phyloP scores from a whole-genome alignment of 2,113 vertebrate species.

The Piliocolobus tephrosceles region DNA sequence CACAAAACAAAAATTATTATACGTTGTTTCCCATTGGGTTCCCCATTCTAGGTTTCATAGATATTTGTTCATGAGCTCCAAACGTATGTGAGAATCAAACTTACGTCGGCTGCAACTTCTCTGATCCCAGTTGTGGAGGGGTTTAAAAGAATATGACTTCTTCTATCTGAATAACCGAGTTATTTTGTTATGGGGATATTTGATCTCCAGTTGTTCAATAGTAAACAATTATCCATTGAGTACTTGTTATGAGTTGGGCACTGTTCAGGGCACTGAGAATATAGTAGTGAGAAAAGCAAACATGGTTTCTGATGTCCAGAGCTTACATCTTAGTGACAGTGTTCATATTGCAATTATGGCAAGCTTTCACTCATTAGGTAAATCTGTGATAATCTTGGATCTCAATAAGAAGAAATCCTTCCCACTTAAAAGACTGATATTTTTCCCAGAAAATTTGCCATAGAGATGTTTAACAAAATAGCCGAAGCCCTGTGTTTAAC shows the following conservation, averaged over 20 bases:
- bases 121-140: neutral
- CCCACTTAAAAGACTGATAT: neutral
- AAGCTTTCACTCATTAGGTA: neutral
- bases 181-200: neutral
- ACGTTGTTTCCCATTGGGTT: neutral
- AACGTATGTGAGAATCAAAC: neutral
- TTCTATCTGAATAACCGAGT: neutral
- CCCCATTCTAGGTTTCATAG: neutral
- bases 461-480: neutral
- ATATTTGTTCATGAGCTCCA: neutral
- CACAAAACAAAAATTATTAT: neutral
- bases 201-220: neutral
- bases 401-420: neutral
- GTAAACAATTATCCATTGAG: neutral
- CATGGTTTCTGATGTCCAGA: neutral
- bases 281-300: neutral
- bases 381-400: neutral
- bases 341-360: neutral
- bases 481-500: neutral
- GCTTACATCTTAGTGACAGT: neutral
- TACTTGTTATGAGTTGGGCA: neutral
- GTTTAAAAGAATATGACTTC: neutral
- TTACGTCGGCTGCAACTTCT: neutral
- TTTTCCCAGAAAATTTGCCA: slow-evolving; percentile 8
- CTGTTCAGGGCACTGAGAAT: neutral